These are phyloP conservation scores for Platorchestia sp. DNA, from an alignment of 1,140 invertebrate species.

Conservation along the genomic window DNA sequence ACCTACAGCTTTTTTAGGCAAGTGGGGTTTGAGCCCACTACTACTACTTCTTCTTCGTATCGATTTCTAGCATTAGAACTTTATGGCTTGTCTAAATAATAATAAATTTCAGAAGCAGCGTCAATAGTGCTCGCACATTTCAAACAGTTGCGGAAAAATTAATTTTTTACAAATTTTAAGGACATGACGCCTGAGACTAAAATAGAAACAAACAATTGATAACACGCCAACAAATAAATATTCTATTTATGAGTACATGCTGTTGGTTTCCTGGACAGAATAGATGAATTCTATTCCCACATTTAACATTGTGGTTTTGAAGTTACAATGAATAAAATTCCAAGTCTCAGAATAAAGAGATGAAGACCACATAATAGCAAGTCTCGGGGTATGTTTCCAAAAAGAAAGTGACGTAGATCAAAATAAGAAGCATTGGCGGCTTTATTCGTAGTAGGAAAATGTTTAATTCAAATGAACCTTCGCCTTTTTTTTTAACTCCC, in stretches of 20 bases:
- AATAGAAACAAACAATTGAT: neutral
- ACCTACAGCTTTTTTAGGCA: no score
- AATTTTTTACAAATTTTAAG: neutral
- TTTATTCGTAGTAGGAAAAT: neutral
- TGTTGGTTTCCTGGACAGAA: no score
- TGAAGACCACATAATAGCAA: neutral
- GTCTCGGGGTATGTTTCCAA: neutral
- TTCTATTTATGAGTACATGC: neutral
- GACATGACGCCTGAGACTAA: neutral
- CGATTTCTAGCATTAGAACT: no score
- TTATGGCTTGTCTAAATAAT: no score
- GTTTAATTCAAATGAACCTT: neutral
- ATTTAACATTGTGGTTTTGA: neutral
- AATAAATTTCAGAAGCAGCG: no score
- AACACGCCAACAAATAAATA: neutral
- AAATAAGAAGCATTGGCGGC: neutral
- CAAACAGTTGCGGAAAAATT: no score
- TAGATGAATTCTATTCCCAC: neutral
- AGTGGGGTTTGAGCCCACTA: no score
- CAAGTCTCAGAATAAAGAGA: neutral
- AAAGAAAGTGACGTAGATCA: neutral
- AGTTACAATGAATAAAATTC: neutral
- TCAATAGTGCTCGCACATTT: no score
- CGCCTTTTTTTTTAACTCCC: neutral
- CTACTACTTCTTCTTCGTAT: no score